phyloP scores from a whole-genome alignment of 2,113 vertebrate genomes.

The Marmota flaviventris region DNA sequence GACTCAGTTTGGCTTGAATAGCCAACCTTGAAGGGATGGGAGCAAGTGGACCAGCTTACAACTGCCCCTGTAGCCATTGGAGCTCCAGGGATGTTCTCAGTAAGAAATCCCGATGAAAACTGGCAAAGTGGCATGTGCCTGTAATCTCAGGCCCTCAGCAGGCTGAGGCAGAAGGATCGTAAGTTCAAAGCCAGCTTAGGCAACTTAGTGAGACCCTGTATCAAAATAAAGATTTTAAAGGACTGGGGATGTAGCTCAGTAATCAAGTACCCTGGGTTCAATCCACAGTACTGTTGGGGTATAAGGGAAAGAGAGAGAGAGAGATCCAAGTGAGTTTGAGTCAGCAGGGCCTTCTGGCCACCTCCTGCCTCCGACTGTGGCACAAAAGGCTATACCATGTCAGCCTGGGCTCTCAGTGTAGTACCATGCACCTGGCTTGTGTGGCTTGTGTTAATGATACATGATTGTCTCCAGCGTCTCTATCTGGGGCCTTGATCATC shows the following conservation, averaged over 20 bases:
- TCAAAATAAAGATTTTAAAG: not conserved
- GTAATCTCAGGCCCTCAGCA: not conserved
- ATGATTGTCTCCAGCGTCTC: not conserved
- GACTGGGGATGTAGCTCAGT: not conserved
- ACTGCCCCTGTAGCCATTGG: not conserved
- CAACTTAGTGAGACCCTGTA: not conserved
- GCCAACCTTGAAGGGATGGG: conserved; percentile 22
- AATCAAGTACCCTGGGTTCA: not conserved
- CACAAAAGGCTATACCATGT: not conserved
- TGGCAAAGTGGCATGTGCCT: not conserved
- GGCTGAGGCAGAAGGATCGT: not conserved
- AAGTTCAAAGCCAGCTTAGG: not conserved
- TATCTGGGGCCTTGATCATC: not conserved
- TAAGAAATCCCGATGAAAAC: not conserved
- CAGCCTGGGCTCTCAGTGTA: not conserved
- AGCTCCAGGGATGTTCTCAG: not conserved
- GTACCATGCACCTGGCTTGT: no score
- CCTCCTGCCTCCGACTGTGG: not conserved
- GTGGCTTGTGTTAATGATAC: not conserved
- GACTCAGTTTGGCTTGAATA: not conserved
- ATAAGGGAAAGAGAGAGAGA: no score
- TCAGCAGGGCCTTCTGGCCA: not conserved
- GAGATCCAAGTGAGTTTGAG: not conserved
- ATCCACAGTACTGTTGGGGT: not conserved
- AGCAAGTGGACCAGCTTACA: not conserved